Percentiles rank a stretch among this genome's conserved stretches.
These are phyloP conservation scores for Notocelia uddmanniana DNA, from an alignment of 2,888 invertebrate species.

Conservation along the genomic window DNA sequence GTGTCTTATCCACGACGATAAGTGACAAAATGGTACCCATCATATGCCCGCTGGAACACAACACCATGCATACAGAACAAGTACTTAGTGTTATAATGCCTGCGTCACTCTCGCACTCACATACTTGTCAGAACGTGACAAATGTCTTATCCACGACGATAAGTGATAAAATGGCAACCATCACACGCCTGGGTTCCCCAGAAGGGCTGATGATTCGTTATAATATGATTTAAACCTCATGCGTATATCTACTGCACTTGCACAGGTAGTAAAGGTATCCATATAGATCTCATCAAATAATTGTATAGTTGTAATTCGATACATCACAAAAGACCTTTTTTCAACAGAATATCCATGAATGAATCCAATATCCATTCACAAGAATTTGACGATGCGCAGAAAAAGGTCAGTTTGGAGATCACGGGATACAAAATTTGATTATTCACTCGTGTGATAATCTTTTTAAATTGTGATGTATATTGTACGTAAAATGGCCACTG, in stretches of 20 bases:
- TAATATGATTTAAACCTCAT: not conserved
- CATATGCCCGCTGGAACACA: too few species aligned
- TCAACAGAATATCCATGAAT: not conserved
- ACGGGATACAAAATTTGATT: not conserved
- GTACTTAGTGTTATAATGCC: too few species aligned
- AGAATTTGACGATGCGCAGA: not conserved
- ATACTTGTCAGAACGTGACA: too few species aligned
- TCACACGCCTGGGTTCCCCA: too few species aligned
- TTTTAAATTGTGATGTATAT: not conserved
- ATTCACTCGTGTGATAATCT: not conserved
- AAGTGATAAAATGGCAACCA: too few species aligned
- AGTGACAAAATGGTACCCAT: too few species aligned
- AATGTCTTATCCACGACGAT: too few species aligned
- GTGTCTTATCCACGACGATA: too few species aligned
- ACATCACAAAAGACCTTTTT: not conserved
- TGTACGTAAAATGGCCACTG: not conserved
- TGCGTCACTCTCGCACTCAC: too few species aligned
- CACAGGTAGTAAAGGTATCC: conserved; percentile 9
- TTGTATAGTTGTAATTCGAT: conserved; percentile 10
- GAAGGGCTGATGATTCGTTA: too few species aligned
- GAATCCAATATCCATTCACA: conserved; percentile 17
- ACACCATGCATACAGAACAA: too few species aligned
- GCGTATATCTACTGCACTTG: too few species aligned
- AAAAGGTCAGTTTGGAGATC: not conserved
- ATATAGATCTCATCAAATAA: conserved; percentile 2